phyloP scores from a whole-genome alignment of 64 coral and sea anemone species.

The Anthopleura sola region DNA sequence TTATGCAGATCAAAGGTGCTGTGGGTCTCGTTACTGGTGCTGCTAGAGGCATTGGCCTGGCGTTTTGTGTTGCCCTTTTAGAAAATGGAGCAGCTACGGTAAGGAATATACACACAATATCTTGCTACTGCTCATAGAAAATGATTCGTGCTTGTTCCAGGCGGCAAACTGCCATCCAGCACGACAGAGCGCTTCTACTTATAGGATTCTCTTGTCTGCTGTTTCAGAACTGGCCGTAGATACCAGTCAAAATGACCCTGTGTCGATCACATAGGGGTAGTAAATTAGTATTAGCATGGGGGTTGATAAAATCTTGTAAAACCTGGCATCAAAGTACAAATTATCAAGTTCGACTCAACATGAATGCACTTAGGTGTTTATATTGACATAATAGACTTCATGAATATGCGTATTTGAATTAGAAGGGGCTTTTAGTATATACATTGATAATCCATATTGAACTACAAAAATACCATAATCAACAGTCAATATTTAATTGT shows the following conservation, averaged over 20 bases:
- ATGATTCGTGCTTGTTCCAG: neutral
- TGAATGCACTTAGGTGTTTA: neutral
- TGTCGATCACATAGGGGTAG: neutral
- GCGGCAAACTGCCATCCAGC: neutral
- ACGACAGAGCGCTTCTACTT: neutral
- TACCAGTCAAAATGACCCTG: neutral
- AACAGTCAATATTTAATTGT: too few relatives aligned
- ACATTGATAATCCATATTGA: too few relatives aligned
- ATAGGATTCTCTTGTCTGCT: neutral
- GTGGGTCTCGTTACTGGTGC: constrained; percentile 70
- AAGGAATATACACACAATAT: too few relatives aligned
- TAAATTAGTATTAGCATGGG: neutral
- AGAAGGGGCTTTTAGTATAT: too few relatives aligned
- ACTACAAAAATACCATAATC: too few relatives aligned
- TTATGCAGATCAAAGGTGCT: constrained; percentile 59
- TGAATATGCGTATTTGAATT: too few relatives aligned
- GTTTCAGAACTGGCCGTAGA: neutral
- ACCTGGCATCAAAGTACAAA: neutral
- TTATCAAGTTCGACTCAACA: neutral
- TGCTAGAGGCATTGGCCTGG: constrained; percentile 65
- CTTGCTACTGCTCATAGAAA: too few relatives aligned
- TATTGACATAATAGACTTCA: neutral
- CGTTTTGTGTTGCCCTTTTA: constrained; percentile 65
- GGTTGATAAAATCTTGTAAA: neutral
- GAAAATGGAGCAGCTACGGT: constrained; percentile 58